Conservation (phyloP, 2,113 vertebrate genomes). For the Sinocyclocheilus maitianheensis region DNA sequence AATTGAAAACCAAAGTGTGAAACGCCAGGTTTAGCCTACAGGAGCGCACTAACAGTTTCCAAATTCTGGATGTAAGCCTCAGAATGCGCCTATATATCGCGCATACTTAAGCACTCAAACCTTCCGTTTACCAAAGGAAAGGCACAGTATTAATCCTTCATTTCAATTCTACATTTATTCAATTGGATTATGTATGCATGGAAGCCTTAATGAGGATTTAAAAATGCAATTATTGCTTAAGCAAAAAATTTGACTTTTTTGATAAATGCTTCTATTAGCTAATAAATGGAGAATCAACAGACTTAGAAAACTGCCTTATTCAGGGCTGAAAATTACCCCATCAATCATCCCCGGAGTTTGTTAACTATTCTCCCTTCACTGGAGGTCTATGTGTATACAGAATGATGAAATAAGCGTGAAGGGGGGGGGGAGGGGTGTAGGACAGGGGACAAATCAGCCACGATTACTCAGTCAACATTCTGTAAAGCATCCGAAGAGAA, state of each 20-base stretch:
- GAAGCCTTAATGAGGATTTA: slow-evolving; percentile 88
- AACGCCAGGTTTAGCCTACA: neutral
- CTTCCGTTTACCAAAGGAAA: slow-evolving; percentile 70
- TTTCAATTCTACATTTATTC: slow-evolving; percentile 76
- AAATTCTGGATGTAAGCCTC: slow-evolving; percentile 21
- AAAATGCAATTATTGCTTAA: slow-evolving; percentile 92
- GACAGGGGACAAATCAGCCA: slow-evolving; percentile 55
- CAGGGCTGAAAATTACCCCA: slow-evolving; percentile 94
- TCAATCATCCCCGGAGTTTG: slow-evolving; percentile 95
- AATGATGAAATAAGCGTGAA: slow-evolving; percentile 48
- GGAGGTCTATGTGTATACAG: slow-evolving; percentile 67
- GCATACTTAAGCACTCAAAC: slow-evolving; percentile 50
- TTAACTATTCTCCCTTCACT: slow-evolving; percentile 80
- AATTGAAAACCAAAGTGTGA: neutral
- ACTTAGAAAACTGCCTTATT: slow-evolving; percentile 96
- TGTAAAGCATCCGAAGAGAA: slow-evolving; percentile 53
- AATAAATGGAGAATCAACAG: slow-evolving; percentile 97
- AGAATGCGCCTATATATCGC: neutral
- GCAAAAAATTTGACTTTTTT: slow-evolving; percentile 81
- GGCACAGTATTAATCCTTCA: slow-evolving; percentile 73
- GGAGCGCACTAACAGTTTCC: neutral
- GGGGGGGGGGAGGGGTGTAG: neutral
- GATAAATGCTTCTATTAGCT: slow-evolving; percentile 98
- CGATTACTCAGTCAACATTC: slow-evolving; percentile 59
- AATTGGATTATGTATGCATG: slow-evolving; percentile 84